A percentile compares a stretch with the other conserved stretches of the same genome.
phyloP scores from a whole-genome alignment of 2,113 vertebrate species.

The Thamnophis sirtalis region DNA sequence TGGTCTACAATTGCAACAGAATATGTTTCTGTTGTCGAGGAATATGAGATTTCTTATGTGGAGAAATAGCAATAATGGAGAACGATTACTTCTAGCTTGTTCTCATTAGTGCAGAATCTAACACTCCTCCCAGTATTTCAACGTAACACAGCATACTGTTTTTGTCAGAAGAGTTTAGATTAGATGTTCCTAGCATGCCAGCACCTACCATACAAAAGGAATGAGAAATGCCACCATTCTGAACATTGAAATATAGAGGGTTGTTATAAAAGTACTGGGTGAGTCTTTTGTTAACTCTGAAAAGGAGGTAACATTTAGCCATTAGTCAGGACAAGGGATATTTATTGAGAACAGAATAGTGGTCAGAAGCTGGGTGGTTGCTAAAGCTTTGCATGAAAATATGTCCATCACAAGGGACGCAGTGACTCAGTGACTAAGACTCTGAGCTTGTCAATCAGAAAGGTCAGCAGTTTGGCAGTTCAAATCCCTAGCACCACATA shows the following conservation, averaged over 20 bases:
- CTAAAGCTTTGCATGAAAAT: neutral
- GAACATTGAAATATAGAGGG: neutral
- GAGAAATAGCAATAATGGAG: neutral
- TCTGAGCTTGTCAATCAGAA: too few relatives aligned
- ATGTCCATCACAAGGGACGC: neutral
- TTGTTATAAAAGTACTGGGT: neutral
- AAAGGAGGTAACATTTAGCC: neutral
- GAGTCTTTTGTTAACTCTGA: neutral
- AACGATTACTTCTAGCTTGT: neutral
- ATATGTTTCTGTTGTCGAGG: neutral
- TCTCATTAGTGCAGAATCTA: neutral
- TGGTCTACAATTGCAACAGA: neutral
- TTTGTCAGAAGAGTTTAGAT: neutral
- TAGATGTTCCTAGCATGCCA: neutral
- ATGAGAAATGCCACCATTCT: neutral
- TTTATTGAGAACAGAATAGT: neutral
- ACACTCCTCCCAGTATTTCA: neutral
- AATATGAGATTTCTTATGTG: neutral
- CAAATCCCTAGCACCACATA: too few relatives aligned
- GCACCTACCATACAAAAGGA: neutral
- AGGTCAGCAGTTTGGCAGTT: too few relatives aligned
- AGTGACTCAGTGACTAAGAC: too few relatives aligned
- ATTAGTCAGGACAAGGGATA: neutral
- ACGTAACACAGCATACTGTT: neutral
- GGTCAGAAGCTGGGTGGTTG: neutral